phyloP scores from a whole-genome alignment of 2,888 invertebrate genomes.

The Nezara viridula region DNA sequence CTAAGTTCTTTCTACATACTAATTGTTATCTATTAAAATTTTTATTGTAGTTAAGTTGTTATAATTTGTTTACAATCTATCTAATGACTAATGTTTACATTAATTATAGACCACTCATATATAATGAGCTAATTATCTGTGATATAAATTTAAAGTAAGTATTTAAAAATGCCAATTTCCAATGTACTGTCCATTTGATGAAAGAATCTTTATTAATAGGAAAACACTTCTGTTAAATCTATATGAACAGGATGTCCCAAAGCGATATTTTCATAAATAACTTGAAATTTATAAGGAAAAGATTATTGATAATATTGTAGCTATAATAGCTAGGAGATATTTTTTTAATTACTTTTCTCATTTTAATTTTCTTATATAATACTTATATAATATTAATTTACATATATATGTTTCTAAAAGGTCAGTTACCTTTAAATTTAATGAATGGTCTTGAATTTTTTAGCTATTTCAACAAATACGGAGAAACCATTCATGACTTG shows the following conservation, averaged over 20 bases:
- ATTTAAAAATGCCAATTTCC: slow-evolving; percentile 30
- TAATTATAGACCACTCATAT: slow-evolving; percentile 33
- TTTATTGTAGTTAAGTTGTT: background rate
- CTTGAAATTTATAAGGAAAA: background rate
- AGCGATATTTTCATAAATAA: background rate
- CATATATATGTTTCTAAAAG: background rate
- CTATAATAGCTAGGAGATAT: background rate
- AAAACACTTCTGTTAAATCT: background rate
- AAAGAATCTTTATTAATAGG: background rate
- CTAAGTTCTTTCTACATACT: background rate
- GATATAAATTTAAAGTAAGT: slow-evolving; percentile 37
- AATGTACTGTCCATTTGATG: slow-evolving; percentile 8
- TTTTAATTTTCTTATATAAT: background rate
- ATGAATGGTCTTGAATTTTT: background rate
- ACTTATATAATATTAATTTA: background rate
- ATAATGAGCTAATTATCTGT: slow-evolving; percentile 10
- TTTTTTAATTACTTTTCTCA: background rate
- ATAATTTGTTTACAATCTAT: background rate
- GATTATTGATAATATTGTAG: background rate
- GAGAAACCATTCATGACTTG: background rate
- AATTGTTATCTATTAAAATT: background rate
- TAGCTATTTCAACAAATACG: background rate
- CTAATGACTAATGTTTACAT: background rate
- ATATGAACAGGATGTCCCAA: background rate
- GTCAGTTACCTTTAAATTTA: background rate